phyloP scores from a whole-genome alignment of 2,888 invertebrate genomes.

The Ectropis crepuscularia region DNA sequence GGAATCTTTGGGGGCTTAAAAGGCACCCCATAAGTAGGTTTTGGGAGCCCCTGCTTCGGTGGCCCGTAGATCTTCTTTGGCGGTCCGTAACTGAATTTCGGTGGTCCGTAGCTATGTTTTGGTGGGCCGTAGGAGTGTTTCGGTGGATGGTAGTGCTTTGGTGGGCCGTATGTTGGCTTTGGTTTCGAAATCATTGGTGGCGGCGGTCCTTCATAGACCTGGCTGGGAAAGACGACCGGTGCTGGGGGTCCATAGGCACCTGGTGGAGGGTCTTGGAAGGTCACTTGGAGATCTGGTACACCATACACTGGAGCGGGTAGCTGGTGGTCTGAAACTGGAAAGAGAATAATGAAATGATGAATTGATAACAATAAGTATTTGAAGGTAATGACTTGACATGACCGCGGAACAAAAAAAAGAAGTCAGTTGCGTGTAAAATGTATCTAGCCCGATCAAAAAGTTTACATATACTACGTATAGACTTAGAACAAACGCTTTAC shows the following conservation, averaged over 20 bases:
- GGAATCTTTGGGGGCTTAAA: slow-evolving; percentile 62
- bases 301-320: slow-evolving; percentile 85
- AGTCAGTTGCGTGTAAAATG: too few species aligned
- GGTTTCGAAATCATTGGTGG: slow-evolving; percentile 71
- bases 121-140: slow-evolving; percentile 59
- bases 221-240: slow-evolving; percentile 70
- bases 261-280: slow-evolving; percentile 61
- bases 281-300: slow-evolving; percentile 75
- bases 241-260: slow-evolving; percentile 82
- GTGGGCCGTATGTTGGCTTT: slow-evolving; percentile 73
- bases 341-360: not conserved
- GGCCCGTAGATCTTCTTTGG: slow-evolving; percentile 65
- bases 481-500: too few species aligned
- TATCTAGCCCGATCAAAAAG: too few species aligned
- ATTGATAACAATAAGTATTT: not conserved
- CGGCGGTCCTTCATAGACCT: slow-evolving; percentile 80
- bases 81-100: slow-evolving; percentile 64
- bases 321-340: slow-evolving; percentile 69
- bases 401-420: too few species aligned
- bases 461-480: too few species aligned
- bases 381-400: not conserved
- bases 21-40: slow-evolving; percentile 66
- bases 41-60: slow-evolving; percentile 60
- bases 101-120: slow-evolving; percentile 67
- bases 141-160: slow-evolving; percentile 70